Conservation (phyloP, 2,888 invertebrate species). For the Mimas tiliae region DNA sequence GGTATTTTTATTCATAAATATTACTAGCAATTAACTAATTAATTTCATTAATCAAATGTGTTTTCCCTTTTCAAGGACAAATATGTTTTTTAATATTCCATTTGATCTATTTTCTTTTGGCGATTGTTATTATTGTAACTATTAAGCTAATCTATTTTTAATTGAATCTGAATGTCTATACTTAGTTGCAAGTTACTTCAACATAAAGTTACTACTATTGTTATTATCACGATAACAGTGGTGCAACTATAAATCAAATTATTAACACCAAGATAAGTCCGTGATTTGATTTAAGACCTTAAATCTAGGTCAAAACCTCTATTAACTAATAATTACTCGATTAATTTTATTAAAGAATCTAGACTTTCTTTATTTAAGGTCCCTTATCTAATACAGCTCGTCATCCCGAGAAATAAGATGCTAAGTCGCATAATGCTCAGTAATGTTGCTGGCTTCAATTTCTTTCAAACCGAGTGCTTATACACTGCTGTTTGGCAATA, state of each 20-base stretch:
- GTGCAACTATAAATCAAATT: constrained; percentile 1
- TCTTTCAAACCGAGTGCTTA: too few relatives aligned
- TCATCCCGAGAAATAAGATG: too few relatives aligned
- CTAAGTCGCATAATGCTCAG: too few relatives aligned
- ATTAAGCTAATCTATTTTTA: constrained; percentile 1
- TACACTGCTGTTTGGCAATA: too few relatives aligned
- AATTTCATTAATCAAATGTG: too few relatives aligned
- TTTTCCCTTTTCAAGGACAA: neutral
- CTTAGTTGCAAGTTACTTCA: neutral
- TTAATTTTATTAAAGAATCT: constrained; percentile 31
- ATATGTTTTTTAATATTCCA: neutral
- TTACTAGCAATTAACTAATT: too few relatives aligned
- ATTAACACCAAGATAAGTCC: neutral
- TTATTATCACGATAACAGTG: neutral
- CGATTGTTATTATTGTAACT: neutral
- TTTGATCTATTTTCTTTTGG: neutral
- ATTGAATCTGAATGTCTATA: neutral
- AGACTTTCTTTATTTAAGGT: too few relatives aligned
- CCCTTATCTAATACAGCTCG: too few relatives aligned
- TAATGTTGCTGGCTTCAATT: too few relatives aligned
- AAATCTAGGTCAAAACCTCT: neutral
- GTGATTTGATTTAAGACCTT: neutral
- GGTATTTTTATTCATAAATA: too few relatives aligned
- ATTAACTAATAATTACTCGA: neutral
- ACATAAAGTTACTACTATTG: neutral